Conservation (phyloP, 37 sponge, comb jelly and placozoan genomes). For the Oopsacas minuta region DNA sequence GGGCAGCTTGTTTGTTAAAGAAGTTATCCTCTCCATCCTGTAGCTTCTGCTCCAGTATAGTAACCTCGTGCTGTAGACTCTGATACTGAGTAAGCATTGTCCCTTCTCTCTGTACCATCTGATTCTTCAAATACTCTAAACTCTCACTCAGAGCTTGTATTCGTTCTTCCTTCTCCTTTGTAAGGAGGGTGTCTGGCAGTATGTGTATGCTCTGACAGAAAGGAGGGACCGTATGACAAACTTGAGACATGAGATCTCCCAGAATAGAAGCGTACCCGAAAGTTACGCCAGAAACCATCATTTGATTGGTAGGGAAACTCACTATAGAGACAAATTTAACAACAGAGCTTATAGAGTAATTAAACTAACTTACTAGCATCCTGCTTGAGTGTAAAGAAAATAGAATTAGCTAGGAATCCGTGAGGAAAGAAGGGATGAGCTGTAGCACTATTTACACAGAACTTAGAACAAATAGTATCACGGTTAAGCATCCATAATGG, state of each 20-base stretch:
- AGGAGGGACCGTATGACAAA: not conserved
- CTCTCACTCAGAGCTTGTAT: not conserved
- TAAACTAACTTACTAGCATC: not conserved
- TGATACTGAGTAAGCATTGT: not conserved
- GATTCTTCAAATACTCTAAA: not conserved
- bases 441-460: not conserved
- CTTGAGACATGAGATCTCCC: not conserved
- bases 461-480: not conserved
- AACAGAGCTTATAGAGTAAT: not conserved
- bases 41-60: not conserved
- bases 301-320: not conserved
- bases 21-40: not conserved
- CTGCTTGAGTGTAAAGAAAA: slow-evolving; percentile 1
- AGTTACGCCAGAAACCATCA: slow-evolving; percentile 1
- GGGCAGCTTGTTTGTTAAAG: not conserved
- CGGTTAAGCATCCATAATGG: not conserved
- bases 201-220: not conserved
- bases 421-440: not conserved
- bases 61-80: not conserved
- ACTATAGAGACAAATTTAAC: not conserved
- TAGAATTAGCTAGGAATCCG: slow-evolving; percentile 6
- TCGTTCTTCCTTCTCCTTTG: not conserved
- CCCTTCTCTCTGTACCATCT: not conserved
- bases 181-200: not conserved
- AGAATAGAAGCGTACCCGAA: not conserved